Percentiles rank a stretch among this genome's conserved stretches.
Conservation (phyloP, 2,888 invertebrate genomes). For the Antitype chi region DNA sequence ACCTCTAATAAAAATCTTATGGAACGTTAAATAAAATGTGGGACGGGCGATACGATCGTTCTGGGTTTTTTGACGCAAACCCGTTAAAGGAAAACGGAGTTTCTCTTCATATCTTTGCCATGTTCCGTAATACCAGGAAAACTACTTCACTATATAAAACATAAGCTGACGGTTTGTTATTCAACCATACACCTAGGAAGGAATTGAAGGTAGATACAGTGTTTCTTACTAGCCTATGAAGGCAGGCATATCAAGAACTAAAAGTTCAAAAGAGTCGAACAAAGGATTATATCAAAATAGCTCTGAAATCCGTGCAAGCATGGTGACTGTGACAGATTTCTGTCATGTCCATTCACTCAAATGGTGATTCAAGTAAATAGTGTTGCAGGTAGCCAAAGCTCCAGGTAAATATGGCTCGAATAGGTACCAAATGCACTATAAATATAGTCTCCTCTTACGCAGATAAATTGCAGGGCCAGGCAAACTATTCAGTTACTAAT, state of each 20-base stretch:
- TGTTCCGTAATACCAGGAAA: conserved; percentile 51
- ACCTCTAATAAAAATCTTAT: conserved; percentile 13
- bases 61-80: conserved; percentile 46
- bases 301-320: background rate
- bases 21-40: conserved; percentile 31
- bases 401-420: conserved; percentile 23
- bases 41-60: conserved; percentile 16
- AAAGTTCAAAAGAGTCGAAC: background rate
- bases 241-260: background rate
- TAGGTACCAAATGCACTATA: conserved; percentile 25
- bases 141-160: conserved; percentile 7
- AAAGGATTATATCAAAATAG: background rate
- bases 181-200: conserved; percentile 4
- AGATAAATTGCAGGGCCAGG: conserved; percentile 25
- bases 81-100: conserved; percentile 60
- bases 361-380: conserved; percentile 21
- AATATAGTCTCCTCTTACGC: conserved; percentile 34
- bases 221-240: background rate
- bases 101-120: conserved; percentile 40
- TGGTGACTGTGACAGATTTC: background rate
- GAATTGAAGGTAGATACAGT: background rate
- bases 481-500: conserved; percentile 47
- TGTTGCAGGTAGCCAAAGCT: conserved; percentile 18
- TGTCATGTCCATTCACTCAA: background rate
- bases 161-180: background rate